Evolutionary conservation across 2,113 vertebrate species (phyloP).

Genomic region (Zeus faber): DNA sequence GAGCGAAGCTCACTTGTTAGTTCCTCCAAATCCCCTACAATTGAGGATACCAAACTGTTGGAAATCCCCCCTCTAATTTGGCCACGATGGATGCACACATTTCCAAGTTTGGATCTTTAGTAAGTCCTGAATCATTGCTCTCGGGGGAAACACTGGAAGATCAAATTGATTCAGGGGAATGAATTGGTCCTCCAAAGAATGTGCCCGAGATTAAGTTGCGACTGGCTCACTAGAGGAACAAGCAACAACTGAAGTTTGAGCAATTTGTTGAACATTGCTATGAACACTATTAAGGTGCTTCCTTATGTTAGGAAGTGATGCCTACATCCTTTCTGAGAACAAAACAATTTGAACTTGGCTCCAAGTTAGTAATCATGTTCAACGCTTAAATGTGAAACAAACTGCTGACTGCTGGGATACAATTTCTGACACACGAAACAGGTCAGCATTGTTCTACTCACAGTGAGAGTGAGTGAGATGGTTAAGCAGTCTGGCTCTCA

Average conservation of each 20-base stretch:
- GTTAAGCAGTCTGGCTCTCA: constrained; percentile 31
- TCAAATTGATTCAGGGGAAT: too few relatives aligned
- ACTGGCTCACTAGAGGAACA: constrained; percentile 24
- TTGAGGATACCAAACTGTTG: too few relatives aligned
- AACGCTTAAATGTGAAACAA: constrained; percentile 40
- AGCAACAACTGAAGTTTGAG: constrained; percentile 10
- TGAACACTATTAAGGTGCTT: constrained; percentile 34
- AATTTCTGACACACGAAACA: constrained; percentile 13
- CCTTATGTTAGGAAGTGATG: constrained; percentile 18
- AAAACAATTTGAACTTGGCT: constrained; percentile 32
- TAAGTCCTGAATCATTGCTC: too few relatives aligned
- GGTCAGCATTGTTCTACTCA: constrained; percentile 6
- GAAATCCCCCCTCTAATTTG: too few relatives aligned
- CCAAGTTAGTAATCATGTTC: constrained; percentile 34
- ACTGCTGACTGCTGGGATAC: constrained; percentile 13
- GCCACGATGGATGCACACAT: too few relatives aligned
- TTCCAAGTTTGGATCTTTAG: too few relatives aligned
- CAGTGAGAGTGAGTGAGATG: background rate
- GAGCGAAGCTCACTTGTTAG: constrained; percentile 25
- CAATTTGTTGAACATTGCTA: constrained; percentile 26
- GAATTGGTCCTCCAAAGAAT: constrained; percentile 16
- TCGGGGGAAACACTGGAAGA: too few relatives aligned
- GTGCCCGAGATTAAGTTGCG: constrained; percentile 17
- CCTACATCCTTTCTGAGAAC: constrained; percentile 33
- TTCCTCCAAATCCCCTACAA: constrained; percentile 32